phyloP scores from a whole-genome alignment of 2,797 vertebrate species.

The Megalops cyprinoides region DNA sequence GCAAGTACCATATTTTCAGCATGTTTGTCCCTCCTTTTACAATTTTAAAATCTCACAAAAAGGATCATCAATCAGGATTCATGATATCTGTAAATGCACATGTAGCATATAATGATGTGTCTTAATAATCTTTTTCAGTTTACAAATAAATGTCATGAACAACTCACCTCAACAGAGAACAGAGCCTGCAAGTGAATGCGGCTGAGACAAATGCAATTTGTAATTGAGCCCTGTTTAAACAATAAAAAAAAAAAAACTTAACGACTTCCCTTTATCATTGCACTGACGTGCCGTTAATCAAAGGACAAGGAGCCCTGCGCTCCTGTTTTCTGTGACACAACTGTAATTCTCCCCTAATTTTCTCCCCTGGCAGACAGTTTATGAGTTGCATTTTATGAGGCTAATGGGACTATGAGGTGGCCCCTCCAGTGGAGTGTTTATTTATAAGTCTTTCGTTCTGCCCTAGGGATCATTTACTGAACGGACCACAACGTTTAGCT shows the following conservation, averaged over 20 bases:
- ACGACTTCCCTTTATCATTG: not conserved
- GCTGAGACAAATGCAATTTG: not conserved
- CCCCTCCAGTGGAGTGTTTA: not conserved
- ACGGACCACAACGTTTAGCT: slow-evolving; percentile 31
- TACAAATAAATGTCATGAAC: not conserved
- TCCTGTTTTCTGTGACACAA: not conserved
- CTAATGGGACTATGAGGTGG: not conserved
- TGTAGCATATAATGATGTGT: not conserved
- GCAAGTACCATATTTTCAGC: no score
- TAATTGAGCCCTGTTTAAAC: slow-evolving; percentile 18
- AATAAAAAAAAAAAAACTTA: not conserved
- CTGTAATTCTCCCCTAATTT: not conserved
- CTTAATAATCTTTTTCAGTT: not conserved
- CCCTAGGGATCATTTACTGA: slow-evolving; percentile 38
- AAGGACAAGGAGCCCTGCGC: not conserved
- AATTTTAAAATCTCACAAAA: no score
- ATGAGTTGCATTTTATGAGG: not conserved
- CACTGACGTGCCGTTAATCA: not conserved
- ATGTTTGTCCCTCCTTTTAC: no score
- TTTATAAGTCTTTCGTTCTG: slow-evolving; percentile 21
- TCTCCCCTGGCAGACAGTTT: not conserved
- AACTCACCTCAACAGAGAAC: not conserved
- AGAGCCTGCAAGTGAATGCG: not conserved
- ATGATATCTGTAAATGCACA: no score
- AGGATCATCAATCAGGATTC: no score